Percentiles rank a stretch among this genome's conserved stretches.
Conservation (phyloP, 2,888 invertebrate genomes). For the Tineola bisselliella region DNA sequence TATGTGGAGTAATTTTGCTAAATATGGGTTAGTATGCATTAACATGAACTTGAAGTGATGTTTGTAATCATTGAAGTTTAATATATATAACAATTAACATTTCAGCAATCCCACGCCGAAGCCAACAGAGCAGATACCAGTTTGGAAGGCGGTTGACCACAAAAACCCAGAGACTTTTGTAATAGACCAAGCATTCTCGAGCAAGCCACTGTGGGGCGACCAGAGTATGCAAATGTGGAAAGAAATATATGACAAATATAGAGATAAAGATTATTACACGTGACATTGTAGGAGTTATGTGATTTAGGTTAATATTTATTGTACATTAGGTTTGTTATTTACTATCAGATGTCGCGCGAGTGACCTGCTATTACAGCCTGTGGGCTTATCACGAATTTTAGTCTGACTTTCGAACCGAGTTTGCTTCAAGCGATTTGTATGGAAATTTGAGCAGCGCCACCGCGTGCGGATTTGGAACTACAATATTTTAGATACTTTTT, state of each 20-base stretch:
- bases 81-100: constrained; percentile 18
- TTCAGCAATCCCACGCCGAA: constrained; percentile 41
- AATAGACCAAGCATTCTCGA: constrained; percentile 35
- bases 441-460: too few relatives aligned
- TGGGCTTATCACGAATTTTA: too few relatives aligned
- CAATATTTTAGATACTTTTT: too few relatives aligned
- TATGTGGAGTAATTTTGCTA: constrained; percentile 56
- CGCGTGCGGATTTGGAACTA: too few relatives aligned
- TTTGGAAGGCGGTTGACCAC: constrained; percentile 33
- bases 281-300: not conserved
- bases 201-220: constrained; percentile 35
- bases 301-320: not conserved
- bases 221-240: constrained; percentile 41
- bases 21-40: constrained; percentile 35
- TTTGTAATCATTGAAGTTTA: not conserved
- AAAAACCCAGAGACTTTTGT: constrained; percentile 28
- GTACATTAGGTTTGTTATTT: not conserved
- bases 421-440: too few relatives aligned
- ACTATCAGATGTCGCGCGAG: too few relatives aligned
- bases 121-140: constrained; percentile 24
- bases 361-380: too few relatives aligned
- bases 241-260: constrained; percentile 40
- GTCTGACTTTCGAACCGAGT: too few relatives aligned
- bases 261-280: constrained; percentile 27
- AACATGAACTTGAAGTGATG: not conserved